Evolutionary conservation across 2,888 invertebrate genomes (phyloP).

Genomic region (Anorthoa munda): DNA sequence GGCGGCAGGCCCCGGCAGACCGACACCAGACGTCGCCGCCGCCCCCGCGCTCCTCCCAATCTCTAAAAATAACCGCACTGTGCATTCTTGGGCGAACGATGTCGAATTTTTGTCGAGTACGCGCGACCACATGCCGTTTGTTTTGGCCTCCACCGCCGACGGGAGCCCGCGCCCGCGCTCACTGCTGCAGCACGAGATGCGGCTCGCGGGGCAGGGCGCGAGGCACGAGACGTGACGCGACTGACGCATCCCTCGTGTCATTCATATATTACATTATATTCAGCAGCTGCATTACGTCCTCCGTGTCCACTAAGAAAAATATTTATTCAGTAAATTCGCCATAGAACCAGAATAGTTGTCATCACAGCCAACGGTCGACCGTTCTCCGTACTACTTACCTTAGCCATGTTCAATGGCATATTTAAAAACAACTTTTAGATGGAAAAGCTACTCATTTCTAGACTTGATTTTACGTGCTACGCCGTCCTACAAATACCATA

Average conservation of each 20-base stretch:
- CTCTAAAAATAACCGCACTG: conserved; percentile 89
- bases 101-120: conserved; percentile 91
- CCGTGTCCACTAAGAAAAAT: neutral
- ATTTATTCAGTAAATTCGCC: neutral
- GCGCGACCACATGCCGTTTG: conserved; percentile 90
- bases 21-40: conserved; percentile 91
- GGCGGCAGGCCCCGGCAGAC: conserved; percentile 92
- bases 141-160: conserved; percentile 84
- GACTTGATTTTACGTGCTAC: neutral
- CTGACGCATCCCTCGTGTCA: conserved; percentile 38
- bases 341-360: neutral
- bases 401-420: neutral
- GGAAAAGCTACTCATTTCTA: neutral
- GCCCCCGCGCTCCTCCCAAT: conserved; percentile 90
- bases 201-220: conserved; percentile 38
- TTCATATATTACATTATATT: conserved; percentile 31
- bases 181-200: conserved; percentile 41
- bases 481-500: conserved; percentile 11
- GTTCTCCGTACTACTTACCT: too few relatives aligned
- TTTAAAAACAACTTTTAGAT: neutral
- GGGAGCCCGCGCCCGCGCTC: conserved; percentile 53
- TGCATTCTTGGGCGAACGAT: conserved; percentile 91
- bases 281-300: neutral
- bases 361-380: neutral
- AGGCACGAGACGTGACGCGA: conserved; percentile 25